Percentiles rank a stretch among this genome's conserved stretches.
These are phyloP conservation scores for Vesta saturnalis DNA, from an alignment of 2,888 invertebrate genomes.

Conservation along the genomic window DNA sequence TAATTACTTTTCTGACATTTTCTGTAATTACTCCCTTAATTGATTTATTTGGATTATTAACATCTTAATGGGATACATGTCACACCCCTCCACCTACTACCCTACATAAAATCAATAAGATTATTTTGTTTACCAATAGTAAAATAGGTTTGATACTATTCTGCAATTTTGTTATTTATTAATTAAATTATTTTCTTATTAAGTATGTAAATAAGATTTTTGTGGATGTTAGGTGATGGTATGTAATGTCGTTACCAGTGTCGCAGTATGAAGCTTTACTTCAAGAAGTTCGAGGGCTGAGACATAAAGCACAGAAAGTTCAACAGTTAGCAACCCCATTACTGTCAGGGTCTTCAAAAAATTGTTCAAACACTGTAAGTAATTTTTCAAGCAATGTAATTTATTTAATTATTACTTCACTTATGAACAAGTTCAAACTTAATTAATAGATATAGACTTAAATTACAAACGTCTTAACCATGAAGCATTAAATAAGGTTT, in stretches of 20 bases:
- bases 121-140: conserved; percentile 22
- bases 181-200: not conserved
- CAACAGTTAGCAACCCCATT: conserved; percentile 63
- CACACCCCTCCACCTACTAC: conserved; percentile 41
- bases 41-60: not conserved
- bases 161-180: not conserved
- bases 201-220: not conserved
- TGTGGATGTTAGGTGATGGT: conserved; percentile 47
- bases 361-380: conserved; percentile 19
- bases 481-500: too few species aligned
- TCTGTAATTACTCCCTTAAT: not conserved
- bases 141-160: not conserved
- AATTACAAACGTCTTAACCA: too few species aligned
- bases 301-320: conserved; percentile 67
- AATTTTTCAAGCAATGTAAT: too few species aligned
- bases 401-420: too few species aligned
- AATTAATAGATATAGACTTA: too few species aligned
- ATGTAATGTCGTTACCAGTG: conserved; percentile 68
- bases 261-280: conserved; percentile 71
- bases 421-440: too few species aligned
- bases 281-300: conserved; percentile 68
- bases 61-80: conserved; percentile 20
- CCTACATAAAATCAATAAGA: conserved; percentile 24
- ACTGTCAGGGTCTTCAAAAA: conserved; percentile 39
- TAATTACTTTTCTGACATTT: too few species aligned